These are phyloP conservation scores for Rattus norvegicus DNA, from an alignment of 2,113 vertebrate genomes.

Conservation along the genomic window GRCr8 NC_086023.1:146893501-146894000, in stretches of 20 bases:
- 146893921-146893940: not conserved
- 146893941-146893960: not conserved
- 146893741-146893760: too few species aligned
- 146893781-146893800: not conserved
- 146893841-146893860: not conserved
- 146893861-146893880: not conserved
- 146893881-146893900: not conserved
- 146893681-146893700: not conserved
- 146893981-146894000: slow-evolving; percentile 15
- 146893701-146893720: not conserved
- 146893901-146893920: not conserved
- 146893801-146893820: not conserved
- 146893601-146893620: not conserved
- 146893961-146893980: not conserved
- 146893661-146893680: not conserved
- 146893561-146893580: not conserved
- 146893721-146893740: not conserved
- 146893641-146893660: not conserved
- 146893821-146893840: slow-evolving; percentile 1
- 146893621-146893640: not conserved
- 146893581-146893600: not conserved
- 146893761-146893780: not conserved
- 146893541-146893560: not conserved
- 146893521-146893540: slow-evolving; percentile 59
- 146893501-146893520: not conserved